Base-by-base conservation (phyloP, 2,888 invertebrate species). In the Drosophila quasianomalipes region DNA sequence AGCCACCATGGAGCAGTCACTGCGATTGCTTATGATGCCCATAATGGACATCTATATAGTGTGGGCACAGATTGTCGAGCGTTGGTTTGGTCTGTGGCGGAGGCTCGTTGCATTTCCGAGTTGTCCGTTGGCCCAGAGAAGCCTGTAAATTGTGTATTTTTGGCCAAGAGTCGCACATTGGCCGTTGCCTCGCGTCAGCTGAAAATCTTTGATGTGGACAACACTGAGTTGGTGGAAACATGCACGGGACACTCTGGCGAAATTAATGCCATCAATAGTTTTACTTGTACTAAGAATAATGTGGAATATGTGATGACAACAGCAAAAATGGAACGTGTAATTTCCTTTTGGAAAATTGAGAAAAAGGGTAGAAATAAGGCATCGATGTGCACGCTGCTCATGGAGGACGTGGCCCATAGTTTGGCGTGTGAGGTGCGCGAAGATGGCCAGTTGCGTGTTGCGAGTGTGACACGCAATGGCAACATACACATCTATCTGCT, bases 401-500 rank as follows among this genome's bases (percentile, higher is more conserved):
- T 96, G 92, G 97, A 97, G 89, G 97, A 97, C 83, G 95, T 96
- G 28, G 95, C 96, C 0, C 84, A 93, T 58, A 94, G 93, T 65
- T 80, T 95, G 30, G 95, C 95, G 0, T 93, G 94, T 1, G 91
- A 94, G 73, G 90, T 94, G 28, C 92, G 93, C 5, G 94, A 94
- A 14, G 94, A 95, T 6, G 94, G 94, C 0, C 94, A 94, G 0
- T 44, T 93, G 7, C 94, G 94, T 80, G 89, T 94, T 92, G 92
- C 95, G 79, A 92, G 94, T 92, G 83, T 94, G 9, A 97, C 97
- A 0, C 95, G 96, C 81, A 96, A 96, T 89, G 98, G 98, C 0
- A 95, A 96, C 9, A 95, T 97, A 47, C 96, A 97, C 93, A 94
- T 97, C 65, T 98, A 97, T 92, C 95, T 96, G 60, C 96, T 97